A percentile compares a stretch with the other conserved stretches of the same genome.
Evolutionary conservation across 2,888 invertebrate species (phyloP).

Genomic region (Dolomedes plantarius): DNA sequence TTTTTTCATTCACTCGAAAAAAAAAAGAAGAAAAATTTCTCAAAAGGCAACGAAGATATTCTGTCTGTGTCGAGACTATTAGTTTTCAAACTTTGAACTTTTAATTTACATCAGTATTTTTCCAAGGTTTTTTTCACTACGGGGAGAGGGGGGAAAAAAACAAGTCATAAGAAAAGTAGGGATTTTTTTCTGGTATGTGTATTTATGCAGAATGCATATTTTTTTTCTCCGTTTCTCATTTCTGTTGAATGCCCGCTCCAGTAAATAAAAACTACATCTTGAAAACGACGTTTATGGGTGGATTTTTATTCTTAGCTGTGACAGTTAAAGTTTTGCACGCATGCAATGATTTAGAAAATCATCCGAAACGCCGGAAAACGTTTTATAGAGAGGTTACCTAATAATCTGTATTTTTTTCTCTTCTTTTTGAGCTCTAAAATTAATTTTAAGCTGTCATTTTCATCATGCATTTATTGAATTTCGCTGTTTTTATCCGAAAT

Average conservation of each 20-base stretch:
- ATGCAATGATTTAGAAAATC: not conserved
- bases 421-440: not conserved
- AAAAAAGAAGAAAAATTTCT: not conserved
- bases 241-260: not conserved
- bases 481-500: not conserved
- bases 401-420: no score
- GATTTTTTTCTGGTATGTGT: no score
- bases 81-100: conserved; percentile 16
- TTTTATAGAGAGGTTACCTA: no score
- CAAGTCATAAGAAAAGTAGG: no score
- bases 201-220: not conserved
- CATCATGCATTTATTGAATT: not conserved
- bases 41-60: not conserved
- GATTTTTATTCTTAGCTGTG: not conserved
- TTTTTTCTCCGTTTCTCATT: not conserved
- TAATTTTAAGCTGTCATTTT: not conserved
- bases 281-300: not conserved
- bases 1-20: not conserved
- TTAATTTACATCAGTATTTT: not conserved
- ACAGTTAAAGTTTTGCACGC: not conserved
- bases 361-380: no score
- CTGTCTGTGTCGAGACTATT: not conserved
- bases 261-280: not conserved
- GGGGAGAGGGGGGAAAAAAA: no score
- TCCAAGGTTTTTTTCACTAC: no score